Conservation (phyloP, 2,797 vertebrate species). For the Thalassophryne amazonica region DNA sequence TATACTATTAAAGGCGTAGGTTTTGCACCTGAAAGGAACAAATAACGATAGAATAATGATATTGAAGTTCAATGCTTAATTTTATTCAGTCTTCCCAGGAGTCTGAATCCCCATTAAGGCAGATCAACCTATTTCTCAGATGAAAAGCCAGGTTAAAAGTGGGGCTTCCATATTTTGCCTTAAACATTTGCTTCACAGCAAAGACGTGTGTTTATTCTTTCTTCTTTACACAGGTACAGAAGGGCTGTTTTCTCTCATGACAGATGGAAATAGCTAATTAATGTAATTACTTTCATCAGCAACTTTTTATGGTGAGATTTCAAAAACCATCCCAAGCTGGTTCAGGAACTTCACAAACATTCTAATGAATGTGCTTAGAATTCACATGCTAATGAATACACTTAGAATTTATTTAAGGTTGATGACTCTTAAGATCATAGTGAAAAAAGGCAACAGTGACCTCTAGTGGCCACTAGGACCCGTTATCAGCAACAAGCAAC, state of each 20-base stretch:
- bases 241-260: constrained; percentile 30
- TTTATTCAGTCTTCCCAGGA: constrained; percentile 16
- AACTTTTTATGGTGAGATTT: constrained; percentile 22
- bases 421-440: too few species aligned
- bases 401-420: neutral
- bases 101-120: constrained; percentile 32
- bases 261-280: constrained; percentile 63
- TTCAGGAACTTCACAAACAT: neutral
- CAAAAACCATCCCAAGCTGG: constrained; percentile 2
- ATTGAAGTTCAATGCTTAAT: constrained; percentile 35
- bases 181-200: constrained; percentile 32
- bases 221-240: constrained; percentile 33
- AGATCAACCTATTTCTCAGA: constrained; percentile 20
- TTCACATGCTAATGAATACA: neutral
- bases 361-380: neutral
- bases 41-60: constrained; percentile 50
- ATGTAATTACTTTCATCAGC: constrained; percentile 31
- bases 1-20: constrained; percentile 26
- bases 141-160: constrained; percentile 43
- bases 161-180: constrained; percentile 15
- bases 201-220: constrained; percentile 29
- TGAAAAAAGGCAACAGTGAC: too few species aligned
- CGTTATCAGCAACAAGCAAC: too few species aligned
- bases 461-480: too few species aligned
- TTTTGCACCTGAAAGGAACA: constrained; percentile 41